Conservation (phyloP, 2,888 invertebrate genomes). For the Hoplodrina ambigua region DNA sequence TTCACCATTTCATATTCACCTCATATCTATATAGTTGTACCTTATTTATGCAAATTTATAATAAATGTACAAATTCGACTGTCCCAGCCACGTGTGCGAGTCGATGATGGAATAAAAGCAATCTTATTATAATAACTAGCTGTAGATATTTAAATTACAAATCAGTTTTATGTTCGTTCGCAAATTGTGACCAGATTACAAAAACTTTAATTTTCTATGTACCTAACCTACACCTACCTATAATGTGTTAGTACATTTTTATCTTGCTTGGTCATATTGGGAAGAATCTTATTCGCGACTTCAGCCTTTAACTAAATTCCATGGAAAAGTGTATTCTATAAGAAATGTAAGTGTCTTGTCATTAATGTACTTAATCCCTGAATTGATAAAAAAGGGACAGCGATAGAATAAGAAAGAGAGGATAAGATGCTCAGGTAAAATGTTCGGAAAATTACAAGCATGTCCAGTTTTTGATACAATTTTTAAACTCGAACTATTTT, state of each 20-base stretch:
- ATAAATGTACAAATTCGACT: slow-evolving; percentile 46
- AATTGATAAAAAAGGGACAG: no score
- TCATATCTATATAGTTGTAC: slow-evolving; percentile 17
- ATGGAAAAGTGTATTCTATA: background rate
- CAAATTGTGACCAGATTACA: slow-evolving; percentile 50
- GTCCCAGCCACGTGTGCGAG: slow-evolving; percentile 53
- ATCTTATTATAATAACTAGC: slow-evolving; percentile 64
- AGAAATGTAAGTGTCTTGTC: background rate
- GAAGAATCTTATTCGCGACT: background rate
- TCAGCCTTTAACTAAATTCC: background rate
- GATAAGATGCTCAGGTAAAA: no score
- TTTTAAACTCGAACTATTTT: background rate
- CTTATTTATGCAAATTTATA: slow-evolving; percentile 35
- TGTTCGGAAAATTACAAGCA: no score
- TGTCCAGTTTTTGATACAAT: background rate
- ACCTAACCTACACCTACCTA: background rate
- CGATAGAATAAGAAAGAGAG: no score
- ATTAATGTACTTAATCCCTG: no score
- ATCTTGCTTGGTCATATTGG: background rate
- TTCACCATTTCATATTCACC: slow-evolving; percentile 40
- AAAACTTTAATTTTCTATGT: slow-evolving; percentile 38
- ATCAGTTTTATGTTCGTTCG: slow-evolving; percentile 56
- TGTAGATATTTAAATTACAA: slow-evolving; percentile 66
- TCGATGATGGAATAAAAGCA: slow-evolving; percentile 62
- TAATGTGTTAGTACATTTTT: background rate